Base-by-base conservation (phyloP, 1,140 invertebrate species). In the Lycorma delicatula region DNA sequence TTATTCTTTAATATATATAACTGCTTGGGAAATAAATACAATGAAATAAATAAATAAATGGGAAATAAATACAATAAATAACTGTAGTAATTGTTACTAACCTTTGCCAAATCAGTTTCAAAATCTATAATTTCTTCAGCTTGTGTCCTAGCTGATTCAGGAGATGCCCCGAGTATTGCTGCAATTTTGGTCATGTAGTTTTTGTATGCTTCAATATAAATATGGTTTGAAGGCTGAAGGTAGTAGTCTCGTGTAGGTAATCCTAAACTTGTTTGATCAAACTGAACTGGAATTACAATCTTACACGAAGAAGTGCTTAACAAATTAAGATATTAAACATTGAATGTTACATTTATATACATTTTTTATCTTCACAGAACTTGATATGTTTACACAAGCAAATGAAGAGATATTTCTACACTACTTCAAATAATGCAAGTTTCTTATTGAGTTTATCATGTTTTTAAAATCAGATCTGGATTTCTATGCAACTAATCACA, bases 181-280 rank as follows among this genome's bases (percentile, higher is more conserved):
- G 81, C 82, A 22, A 87, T 77, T 59, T 81, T 81, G n/a, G 81
- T 74, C 60, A 93, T 82, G 67, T 87, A 91, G 38, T 78, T 75
- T 67, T 84, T 82, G 66, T 94, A 94, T 1, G 90, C 90, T 34
- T 83, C 75, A 22, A 92, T 69, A 64, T 89, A 88, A 27, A 80
- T 74, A 58, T 75, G 73, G 65, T 88, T 87, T 1, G 75, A 76
- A 16, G 80, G 71, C 66, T 86, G 81, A 13, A 93, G 74, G 71
- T 87, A 94, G 68, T 94, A 93, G 64, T 93, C 89, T 51, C 87
- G 77, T 12, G 87, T 88, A 11, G 91, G 90, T 59, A 94, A 75
- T 20, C 90, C 90, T 61, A 95, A 75, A n/a, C 81, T 82, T 0
- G 87, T 87, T 73, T 94, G 89, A 75, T 95, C 91, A 62, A 94